Evolutionary conservation across 2,113 vertebrate genomes (phyloP).

Genomic region (Galeopterus variegatus): DNA sequence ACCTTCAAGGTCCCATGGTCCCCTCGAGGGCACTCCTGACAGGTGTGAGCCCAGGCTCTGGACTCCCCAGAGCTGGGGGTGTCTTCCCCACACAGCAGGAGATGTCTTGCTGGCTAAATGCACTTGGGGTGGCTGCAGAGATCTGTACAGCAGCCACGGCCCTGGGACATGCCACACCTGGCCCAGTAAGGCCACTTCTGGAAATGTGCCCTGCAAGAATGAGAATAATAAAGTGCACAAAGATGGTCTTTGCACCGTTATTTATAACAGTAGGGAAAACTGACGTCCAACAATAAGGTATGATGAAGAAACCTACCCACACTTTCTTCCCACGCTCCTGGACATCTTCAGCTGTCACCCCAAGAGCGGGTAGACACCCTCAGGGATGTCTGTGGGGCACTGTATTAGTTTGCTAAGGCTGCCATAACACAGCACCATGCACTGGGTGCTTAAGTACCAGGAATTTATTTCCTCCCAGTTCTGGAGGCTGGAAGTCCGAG

Average conservation of each 20-base stretch:
- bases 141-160: accelerated
- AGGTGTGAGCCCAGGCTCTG: neutral
- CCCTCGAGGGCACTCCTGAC: neutral
- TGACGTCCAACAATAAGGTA: neutral
- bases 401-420: accelerated
- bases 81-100: neutral
- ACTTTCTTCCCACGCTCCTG: neutral
- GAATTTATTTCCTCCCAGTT: accelerated
- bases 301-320: neutral
- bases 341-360: neutral
- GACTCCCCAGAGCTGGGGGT: neutral
- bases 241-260: neutral
- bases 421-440: neutral
- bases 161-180: neutral
- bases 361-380: accelerated
- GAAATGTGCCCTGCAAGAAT: accelerated
- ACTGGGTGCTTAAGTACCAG: accelerated
- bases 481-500: neutral
- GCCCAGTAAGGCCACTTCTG: neutral
- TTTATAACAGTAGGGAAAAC: accelerated
- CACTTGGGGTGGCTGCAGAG: accelerated
- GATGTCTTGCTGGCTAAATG: accelerated
- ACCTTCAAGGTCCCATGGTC: neutral
- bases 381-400: accelerated
- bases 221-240: accelerated